These are phyloP conservation scores for Torymus aiolomorphi DNA, from an alignment of 2,888 invertebrate species.

Conservation along the genomic window DNA sequence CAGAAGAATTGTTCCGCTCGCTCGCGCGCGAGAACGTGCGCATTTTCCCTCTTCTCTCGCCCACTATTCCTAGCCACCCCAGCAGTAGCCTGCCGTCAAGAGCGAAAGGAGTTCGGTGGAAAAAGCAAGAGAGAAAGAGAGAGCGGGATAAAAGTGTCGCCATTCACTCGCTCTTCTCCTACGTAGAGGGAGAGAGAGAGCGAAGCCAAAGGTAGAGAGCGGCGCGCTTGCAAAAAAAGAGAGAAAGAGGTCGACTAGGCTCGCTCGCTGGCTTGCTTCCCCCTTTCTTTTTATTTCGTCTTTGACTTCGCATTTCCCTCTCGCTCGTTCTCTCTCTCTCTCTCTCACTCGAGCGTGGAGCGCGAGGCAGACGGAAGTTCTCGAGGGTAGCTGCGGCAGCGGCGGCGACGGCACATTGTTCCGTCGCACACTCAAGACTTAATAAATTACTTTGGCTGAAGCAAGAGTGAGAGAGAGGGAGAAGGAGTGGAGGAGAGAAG, in stretches of 20 bases:
- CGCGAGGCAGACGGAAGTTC: conserved; percentile 47
- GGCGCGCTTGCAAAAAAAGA: conserved; percentile 11
- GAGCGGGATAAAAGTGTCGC: conserved; percentile 42
- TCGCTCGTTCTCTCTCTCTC: not conserved
- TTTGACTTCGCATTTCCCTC: conserved; percentile 49
- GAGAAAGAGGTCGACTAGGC: conserved; percentile 30
- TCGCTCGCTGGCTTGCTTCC: not conserved
- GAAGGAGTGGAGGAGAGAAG: conserved; percentile 11
- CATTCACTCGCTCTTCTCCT: conserved; percentile 27
- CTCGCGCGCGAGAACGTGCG: conserved; percentile 24
- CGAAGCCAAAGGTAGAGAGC: conserved; percentile 19
- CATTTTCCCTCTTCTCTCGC: not conserved
- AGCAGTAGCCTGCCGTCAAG: not conserved
- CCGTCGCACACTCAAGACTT: conserved; percentile 60
- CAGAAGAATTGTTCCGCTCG: conserved; percentile 40
- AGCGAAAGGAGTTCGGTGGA: conserved; percentile 28
- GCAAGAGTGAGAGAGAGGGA: not conserved
- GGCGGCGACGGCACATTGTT: conserved; percentile 54
- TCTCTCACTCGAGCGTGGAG: not conserved
- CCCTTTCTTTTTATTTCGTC: conserved; percentile 34
- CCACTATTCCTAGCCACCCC: not conserved
- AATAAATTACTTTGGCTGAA: conserved; percentile 60
- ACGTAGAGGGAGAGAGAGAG: conserved; percentile 4
- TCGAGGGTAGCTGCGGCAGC: conserved; percentile 35
- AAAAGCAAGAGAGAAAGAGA: conserved; percentile 6